A percentile compares a stretch with the other conserved stretches of the same genome.
These are phyloP conservation scores for Peromyscus polionotus DNA, from an alignment of 2,113 vertebrate species.

Conservation along the genomic window DNA sequence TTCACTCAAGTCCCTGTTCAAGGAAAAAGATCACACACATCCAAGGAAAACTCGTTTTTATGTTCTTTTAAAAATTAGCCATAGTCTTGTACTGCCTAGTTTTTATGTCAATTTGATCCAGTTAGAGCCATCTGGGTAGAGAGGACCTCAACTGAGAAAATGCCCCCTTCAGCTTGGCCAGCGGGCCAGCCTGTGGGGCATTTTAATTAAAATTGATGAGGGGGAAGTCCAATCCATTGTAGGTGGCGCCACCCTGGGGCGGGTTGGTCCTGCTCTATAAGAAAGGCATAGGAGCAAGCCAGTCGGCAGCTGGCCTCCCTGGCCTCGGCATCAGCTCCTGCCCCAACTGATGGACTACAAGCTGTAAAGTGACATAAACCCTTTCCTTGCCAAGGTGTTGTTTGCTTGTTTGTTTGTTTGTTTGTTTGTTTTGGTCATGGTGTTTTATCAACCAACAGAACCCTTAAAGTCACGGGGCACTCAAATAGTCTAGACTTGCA, in stretches of 20 bases:
- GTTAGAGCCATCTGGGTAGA: not conserved
- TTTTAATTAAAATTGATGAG: not conserved
- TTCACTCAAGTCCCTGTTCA: conserved; percentile 3
- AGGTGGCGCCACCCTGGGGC: not conserved
- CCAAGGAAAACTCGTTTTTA: not conserved
- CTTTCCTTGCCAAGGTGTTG: not conserved
- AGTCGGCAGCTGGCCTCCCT: not conserved
- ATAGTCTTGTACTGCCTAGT: not conserved
- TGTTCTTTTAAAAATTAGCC: not conserved
- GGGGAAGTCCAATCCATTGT: not conserved
- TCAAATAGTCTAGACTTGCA: not conserved
- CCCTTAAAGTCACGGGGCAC: not conserved
- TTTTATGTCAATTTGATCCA: not conserved
- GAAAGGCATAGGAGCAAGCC: not conserved
- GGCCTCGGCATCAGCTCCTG: not conserved
- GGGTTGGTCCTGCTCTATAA: not conserved
- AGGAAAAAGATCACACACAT: not conserved
- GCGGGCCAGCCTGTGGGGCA: not conserved
- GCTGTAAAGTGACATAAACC: not conserved
- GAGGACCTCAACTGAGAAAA: not conserved
- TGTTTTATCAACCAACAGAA: not conserved
- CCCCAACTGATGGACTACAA: not conserved
- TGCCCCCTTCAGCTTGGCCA: not conserved
- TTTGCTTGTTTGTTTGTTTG: not conserved
- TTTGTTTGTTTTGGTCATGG: not conserved